phyloP scores from a whole-genome alignment of 2,888 invertebrate genomes.

The Dynastes grantii region DNA sequence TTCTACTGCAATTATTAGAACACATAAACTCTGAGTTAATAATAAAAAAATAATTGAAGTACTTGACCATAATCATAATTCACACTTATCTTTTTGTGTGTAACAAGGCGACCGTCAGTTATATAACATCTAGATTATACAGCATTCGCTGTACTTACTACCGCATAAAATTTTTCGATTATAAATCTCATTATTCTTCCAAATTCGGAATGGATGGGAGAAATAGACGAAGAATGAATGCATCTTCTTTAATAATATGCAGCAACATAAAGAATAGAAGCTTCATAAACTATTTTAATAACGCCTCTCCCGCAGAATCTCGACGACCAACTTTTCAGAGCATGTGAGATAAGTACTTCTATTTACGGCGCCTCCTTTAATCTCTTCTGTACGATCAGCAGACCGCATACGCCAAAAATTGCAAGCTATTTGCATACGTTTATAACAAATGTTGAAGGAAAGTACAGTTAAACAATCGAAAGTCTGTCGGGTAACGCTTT shows the following conservation, averaged over 20 bases:
- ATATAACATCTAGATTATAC: too few relatives aligned
- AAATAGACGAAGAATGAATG: not conserved
- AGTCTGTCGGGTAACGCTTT: too few relatives aligned
- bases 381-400: conserved; percentile 28
- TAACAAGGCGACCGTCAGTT: too few relatives aligned
- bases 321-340: not conserved
- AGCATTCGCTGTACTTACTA: too few relatives aligned
- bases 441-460: conserved; percentile 15
- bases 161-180: conserved; percentile 12
- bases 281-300: conserved; percentile 31
- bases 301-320: conserved; percentile 25
- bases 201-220: not conserved
- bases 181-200: conserved; percentile 23
- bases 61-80: too few relatives aligned
- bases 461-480: not conserved
- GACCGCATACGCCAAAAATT: conserved; percentile 27
- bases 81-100: too few relatives aligned
- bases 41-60: too few relatives aligned
- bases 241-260: not conserved
- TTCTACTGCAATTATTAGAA: too few relatives aligned
- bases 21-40: too few relatives aligned
- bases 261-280: conserved; percentile 2
- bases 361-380: conserved; percentile 42
- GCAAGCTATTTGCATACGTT: conserved; percentile 38
- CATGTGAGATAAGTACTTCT: conserved; percentile 25